phyloP scores from a whole-genome alignment of 2,113 vertebrate genomes.

The Nothobranchius furzeri region DNA sequence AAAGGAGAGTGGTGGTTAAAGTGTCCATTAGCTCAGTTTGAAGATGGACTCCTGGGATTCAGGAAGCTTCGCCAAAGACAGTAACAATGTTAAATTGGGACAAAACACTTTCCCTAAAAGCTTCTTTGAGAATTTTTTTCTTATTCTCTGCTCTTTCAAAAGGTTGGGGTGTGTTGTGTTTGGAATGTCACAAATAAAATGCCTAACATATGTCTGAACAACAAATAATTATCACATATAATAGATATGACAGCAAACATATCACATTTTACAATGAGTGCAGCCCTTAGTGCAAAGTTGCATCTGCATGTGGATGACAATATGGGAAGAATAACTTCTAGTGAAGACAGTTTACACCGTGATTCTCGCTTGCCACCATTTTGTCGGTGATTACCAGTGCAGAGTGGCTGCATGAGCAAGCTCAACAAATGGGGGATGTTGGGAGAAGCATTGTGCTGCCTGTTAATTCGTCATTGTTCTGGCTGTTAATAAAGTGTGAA shows the following conservation, averaged over 20 bases:
- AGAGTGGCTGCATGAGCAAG: constrained; percentile 15
- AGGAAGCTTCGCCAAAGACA: constrained; percentile 22
- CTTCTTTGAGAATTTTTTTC: constrained; percentile 21
- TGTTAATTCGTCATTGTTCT: background rate
- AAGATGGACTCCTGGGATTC: constrained; percentile 50
- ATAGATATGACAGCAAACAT: background rate
- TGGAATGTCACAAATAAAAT: background rate
- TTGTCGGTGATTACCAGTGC: constrained; percentile 30
- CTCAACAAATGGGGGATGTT: constrained; percentile 15
- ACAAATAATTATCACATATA: too few relatives aligned
- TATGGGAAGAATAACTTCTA: constrained; percentile 4
- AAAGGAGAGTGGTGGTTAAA: constrained; percentile 51
- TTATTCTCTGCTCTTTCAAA: background rate
- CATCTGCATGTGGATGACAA: constrained; percentile 17
- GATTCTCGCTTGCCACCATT: constrained; percentile 27
- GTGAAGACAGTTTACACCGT: constrained; percentile 7
- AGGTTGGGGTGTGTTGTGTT: background rate
- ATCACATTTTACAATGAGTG: constrained; percentile 3
- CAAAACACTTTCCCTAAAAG: constrained; percentile 39
- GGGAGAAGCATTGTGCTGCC: constrained; percentile 5
- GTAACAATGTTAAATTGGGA: constrained; percentile 27
- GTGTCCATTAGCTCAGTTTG: constrained; percentile 62
- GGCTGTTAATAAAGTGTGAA: background rate
- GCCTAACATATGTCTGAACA: too few relatives aligned
- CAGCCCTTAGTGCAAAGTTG: background rate